These are phyloP conservation scores for Ptychadena robeensis DNA, from an alignment of 2,797 vertebrate species.

Conservation along the genomic window DNA sequence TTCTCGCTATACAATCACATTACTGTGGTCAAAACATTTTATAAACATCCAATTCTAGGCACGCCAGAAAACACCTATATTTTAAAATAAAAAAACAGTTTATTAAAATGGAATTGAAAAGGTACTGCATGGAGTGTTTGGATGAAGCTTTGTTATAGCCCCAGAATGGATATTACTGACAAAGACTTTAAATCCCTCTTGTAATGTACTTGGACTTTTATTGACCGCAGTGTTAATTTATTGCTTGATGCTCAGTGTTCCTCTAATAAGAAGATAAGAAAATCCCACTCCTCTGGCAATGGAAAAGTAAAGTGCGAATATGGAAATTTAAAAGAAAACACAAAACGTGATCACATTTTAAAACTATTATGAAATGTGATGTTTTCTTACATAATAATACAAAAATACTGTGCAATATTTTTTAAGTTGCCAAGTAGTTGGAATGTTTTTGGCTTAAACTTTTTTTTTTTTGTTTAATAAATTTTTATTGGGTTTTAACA, in stretches of 20 bases:
- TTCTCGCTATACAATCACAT: too few relatives aligned
- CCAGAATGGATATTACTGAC: background rate
- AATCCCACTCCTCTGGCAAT: background rate
- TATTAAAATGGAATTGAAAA: constrained; percentile 4
- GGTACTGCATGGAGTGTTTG: background rate
- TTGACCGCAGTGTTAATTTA: background rate
- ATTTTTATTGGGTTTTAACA: too few relatives aligned
- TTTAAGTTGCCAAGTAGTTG: too few relatives aligned
- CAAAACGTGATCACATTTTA: too few relatives aligned
- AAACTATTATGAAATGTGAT: too few relatives aligned
- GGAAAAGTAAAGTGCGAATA: background rate
- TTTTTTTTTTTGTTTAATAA: too few relatives aligned
- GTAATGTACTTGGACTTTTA: background rate
- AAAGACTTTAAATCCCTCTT: background rate
- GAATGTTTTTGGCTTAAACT: too few relatives aligned
- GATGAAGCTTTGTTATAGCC: too few relatives aligned
- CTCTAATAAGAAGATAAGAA: background rate
- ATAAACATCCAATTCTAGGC: background rate
- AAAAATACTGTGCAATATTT: too few relatives aligned
- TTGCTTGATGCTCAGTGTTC: background rate
- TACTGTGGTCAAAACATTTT: too few relatives aligned
- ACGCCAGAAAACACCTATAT: background rate
- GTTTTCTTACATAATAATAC: too few relatives aligned
- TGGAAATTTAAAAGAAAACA: too few relatives aligned
- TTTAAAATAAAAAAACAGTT: background rate